Evolutionary conservation across 2,888 invertebrate species (phyloP), one percentile per base, ranked within the genome.

Genomic region (Rhodophaea formosa): DNA sequence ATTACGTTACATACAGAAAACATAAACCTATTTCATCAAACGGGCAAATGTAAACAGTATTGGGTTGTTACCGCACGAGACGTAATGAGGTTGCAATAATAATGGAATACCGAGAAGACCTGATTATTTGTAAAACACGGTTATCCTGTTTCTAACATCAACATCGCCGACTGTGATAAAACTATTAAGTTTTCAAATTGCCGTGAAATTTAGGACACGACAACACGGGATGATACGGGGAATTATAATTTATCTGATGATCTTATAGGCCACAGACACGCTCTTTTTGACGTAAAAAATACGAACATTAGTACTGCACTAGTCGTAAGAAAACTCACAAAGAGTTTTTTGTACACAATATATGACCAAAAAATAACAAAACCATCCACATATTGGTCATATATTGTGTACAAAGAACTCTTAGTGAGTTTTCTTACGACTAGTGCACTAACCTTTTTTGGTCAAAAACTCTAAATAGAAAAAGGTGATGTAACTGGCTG

Each of bases 71-170:
- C 57, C 32, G 51, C 12, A 51, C 51, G 35, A 51, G 51, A 51
- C 58, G 58, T 59, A 76, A 68, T 65, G 69, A 77, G 83, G 80
- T 82, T 78, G 70, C 63, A 69, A 78, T 80, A 82, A 86, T 81
- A 82, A 65, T 65, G 61, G 59, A 64, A 75, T 81, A 76, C 77
- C 53, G 63, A 68, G 77, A 75, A 63, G 82, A 81, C 84, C 86
- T 69, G 76, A 83, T 82, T 82, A 75, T 58, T 61, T 49, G 67
- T 52, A 64, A 69, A 84, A 86, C 82, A 82, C 85, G 88, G 89
- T 88, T 81, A 84, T 77, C 75, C 71, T 71, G 69, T 73, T 72
- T 69, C 71, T 64, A 63, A 66, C 35, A 65, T 62, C 51, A 57
- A 62, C 65, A 68, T 61, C 65, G 64, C 65, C 59, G 61, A 39